These are phyloP conservation scores for Caenorhabditis elegans DNA, from an alignment of 1,140 invertebrate genomes.

Conservation along the genomic window DNA sequence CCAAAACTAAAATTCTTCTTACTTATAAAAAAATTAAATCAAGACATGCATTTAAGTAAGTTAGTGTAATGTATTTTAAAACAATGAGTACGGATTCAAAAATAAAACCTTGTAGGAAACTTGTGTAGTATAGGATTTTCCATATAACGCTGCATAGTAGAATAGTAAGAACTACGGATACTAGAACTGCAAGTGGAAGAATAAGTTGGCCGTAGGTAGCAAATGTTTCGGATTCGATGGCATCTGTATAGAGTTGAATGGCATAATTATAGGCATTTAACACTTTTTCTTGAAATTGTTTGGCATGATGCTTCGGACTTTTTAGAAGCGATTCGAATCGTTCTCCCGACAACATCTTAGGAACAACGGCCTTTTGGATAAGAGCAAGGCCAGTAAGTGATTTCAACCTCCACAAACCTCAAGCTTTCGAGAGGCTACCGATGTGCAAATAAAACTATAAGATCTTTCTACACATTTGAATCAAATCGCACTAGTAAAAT, in stretches of 20 bases:
- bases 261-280: not conserved
- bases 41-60: no score
- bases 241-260: not conserved
- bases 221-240: not conserved
- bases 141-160: not conserved
- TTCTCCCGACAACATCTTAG: slow-evolving; percentile 2
- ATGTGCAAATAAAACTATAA: slow-evolving; percentile 31
- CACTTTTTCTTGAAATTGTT: not conserved
- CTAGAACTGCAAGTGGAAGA: not conserved
- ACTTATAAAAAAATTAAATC: no score
- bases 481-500: slow-evolving; percentile 17
- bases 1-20: not conserved
- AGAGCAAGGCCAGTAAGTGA: slow-evolving; percentile 20
- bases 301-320: not conserved
- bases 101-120: not conserved
- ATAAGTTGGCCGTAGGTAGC: not conserved
- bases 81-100: no score
- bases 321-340: slow-evolving; percentile 1
- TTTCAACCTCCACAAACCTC: slow-evolving; percentile 21
- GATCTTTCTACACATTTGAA: slow-evolving; percentile 30
- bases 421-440: slow-evolving; percentile 30
- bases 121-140: not conserved
- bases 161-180: slow-evolving; percentile 1
- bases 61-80: no score
- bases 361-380: not conserved